phyloP scores from a whole-genome alignment of 2,888 invertebrate genomes.

The Agrochola lota region DNA sequence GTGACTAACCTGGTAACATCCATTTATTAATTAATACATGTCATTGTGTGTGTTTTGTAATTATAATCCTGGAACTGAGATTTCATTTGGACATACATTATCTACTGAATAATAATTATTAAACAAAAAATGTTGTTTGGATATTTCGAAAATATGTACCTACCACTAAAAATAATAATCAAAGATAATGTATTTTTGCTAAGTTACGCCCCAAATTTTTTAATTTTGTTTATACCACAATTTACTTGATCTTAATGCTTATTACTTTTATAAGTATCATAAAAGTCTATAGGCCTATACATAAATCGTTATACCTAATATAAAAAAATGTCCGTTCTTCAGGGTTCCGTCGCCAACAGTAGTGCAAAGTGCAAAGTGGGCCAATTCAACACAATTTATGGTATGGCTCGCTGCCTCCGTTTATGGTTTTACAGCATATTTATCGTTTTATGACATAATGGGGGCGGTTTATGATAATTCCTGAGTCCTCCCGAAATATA shows the following conservation, averaged over 20 bases:
- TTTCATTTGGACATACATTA: neutral
- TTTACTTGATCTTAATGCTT: slow-evolving; percentile 40
- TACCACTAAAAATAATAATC: no score
- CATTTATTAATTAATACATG: neutral
- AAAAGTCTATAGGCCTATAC: slow-evolving; percentile 48
- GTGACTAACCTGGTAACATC: no score
- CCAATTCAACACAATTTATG: slow-evolving; percentile 86
- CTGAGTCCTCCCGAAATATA: slow-evolving; percentile 62
- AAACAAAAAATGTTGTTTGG: no score
- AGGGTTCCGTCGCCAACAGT: slow-evolving; percentile 66
- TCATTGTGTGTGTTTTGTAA: neutral
- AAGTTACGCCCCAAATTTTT: neutral
- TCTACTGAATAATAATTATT: neutral
- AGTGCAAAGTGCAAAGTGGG: slow-evolving; percentile 83
- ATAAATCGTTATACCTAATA: slow-evolving; percentile 58
- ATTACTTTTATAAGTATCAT: slow-evolving; percentile 61
- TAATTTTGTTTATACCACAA: neutral
- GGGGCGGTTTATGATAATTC: slow-evolving; percentile 83
- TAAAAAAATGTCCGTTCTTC: slow-evolving; percentile 65
- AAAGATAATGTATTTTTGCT: neutral
- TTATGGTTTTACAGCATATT: slow-evolving; percentile 90
- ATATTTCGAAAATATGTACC: neutral
- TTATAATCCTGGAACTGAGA: neutral
- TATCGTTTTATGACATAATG: slow-evolving; percentile 87
- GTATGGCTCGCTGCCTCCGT: slow-evolving; percentile 82